Base-by-base conservation (phyloP, 2,888 invertebrate species). In the Petrophora chlorosata region DNA sequence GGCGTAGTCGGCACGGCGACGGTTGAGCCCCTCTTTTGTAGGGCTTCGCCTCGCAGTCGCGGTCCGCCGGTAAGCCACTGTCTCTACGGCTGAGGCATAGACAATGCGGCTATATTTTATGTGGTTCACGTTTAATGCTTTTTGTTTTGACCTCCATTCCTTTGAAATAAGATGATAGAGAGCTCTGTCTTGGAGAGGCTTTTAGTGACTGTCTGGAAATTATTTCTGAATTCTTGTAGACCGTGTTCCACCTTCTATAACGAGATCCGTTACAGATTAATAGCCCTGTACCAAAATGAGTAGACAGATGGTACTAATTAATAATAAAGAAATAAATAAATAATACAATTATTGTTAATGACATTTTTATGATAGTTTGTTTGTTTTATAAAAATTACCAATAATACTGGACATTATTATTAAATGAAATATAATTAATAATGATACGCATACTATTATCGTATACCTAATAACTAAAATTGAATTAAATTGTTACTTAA, bases 31-130 rank as follows among this genome's bases (percentile, higher is more conserved):
- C 69, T 62, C 58, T 53, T 30, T 57, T 59, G 57, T 68, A 69
- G 69, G 73, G 75, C 72, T 76, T 76, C 71, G 62, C 54, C 26
- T 42, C 45, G 56, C 55, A 42, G 48, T 51, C 50, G 46, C 44
- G 41, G 56, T 52, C 47, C 51, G 49, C 49, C 48, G 56, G 40
- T 56, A 56, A 48, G 48, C 56, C 53, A 40, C 52, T 26, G 50
- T 38, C 66, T 46, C 34, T 35, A 38, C 40, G 40, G 23, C 15
- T 30, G 39, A 40, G 36, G 40, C 53, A 53, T 48, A 60, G 45
- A 59, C 56, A 52, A 55, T 56, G 55, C 51, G 48, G 40, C 43
- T 50, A 32, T 54, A 53, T 53, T 59, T 56, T 40, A 53, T 47
- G 16, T 32, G 25, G 42, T 53, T 53, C 47, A 48, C 48, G 43